Percentiles rank a stretch among this genome's conserved stretches.
Conservation (phyloP, 2,113 vertebrate genomes). For the Colinus virginianus region DNA sequence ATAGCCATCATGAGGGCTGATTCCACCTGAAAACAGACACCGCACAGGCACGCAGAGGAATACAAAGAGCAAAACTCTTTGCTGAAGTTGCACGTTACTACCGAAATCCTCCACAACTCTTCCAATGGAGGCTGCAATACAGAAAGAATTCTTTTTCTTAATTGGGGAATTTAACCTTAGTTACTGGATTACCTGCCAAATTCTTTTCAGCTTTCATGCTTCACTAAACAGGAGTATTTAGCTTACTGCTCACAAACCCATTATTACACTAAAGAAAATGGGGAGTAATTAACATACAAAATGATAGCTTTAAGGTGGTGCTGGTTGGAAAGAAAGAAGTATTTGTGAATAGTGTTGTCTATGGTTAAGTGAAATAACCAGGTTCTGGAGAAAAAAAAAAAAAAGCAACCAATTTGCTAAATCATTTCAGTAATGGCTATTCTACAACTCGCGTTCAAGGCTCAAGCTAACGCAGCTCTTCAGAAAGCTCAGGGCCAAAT, state of each 20-base stretch:
- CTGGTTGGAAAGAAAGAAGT: conserved; percentile 57
- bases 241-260: conserved; percentile 50
- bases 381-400: neutral
- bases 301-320: conserved; percentile 51
- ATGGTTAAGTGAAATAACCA: conserved; percentile 34
- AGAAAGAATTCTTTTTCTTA: conserved; percentile 11
- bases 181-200: conserved; percentile 54
- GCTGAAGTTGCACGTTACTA: neutral
- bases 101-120: neutral
- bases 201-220: conserved; percentile 61
- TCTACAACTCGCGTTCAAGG: neutral
- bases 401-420: conserved; percentile 12
- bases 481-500: neutral
- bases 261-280: conserved; percentile 65
- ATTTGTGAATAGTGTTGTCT: conserved; percentile 16
- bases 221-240: conserved; percentile 62
- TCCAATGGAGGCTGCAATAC: neutral
- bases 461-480: neutral
- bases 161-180: conserved; percentile 13
- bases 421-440: conserved; percentile 25
- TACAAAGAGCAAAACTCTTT: neutral
- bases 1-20: neutral
- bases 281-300: conserved; percentile 69
- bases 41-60: neutral
- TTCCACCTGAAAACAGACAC: conserved; percentile 20